Evolutionary conservation across 2,797 vertebrate genomes (phyloP), one percentile per base, ranked within the genome.

Genomic region (Pelodytes ibericus): DNA sequence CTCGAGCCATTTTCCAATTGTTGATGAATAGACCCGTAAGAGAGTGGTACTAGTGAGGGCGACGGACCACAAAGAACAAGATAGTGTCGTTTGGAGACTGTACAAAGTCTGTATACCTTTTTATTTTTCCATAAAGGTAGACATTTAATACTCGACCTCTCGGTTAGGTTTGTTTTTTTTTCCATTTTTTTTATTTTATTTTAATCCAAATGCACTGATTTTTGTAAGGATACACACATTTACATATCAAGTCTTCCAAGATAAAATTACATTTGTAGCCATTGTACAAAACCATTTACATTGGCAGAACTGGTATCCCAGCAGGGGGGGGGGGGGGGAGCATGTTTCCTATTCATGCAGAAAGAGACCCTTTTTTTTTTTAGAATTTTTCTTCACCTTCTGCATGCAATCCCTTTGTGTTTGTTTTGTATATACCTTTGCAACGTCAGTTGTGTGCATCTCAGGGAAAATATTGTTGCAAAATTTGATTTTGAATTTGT

Each of bases 281-380:
- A 13, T 58, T 61, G 30, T 77, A 72, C 60, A 77, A 72, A 72
- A 77, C 75, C 61, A 39, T 66, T 47, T 71, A 49, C 62, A 49
- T 15, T 51, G 20, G 60, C 29, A 29, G 74, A 44, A 75, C 61
- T 30, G 39, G 24, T 63, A 63, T 71, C 66, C 74, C 20, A n/a
- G 6, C 31, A n/a, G n/a, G n/a, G 61, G 51, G 69, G 57, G 68
- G 60, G 31, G 61, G 47, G 26, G 22, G 60, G n/a, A 66, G n/a
- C n/a, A n/a, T n/a, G n/a, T n/a, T n/a, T n/a, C 75, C 75, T 72
- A 51, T 51, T 77, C 75, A 78, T 78, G 75, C 75, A 72, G 30
- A 31, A 41, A 49, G 10, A n/a, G 31, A 26, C 44, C 61, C 22
- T 56, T 64, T 53, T 53, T 24, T 7, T 47, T 47, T 8, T 39